phyloP scores from a whole-genome alignment of 2,888 invertebrate species.

The Drosophila demipolita region DNA sequence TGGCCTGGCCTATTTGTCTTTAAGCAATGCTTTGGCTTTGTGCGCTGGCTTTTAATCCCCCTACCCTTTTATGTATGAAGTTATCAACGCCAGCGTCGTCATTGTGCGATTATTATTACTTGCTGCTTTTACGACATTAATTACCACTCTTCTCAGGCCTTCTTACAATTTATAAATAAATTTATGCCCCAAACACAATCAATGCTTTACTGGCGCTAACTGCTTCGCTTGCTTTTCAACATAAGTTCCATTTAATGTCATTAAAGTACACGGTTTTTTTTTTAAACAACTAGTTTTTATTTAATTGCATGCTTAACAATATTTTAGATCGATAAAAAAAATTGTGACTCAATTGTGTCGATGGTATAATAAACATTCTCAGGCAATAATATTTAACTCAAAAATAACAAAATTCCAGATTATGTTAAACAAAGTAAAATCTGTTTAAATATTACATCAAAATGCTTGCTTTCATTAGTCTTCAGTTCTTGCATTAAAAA shows the following conservation, averaged over 20 bases:
- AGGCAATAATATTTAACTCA: background rate
- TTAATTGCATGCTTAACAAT: background rate
- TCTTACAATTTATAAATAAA: slow-evolving; percentile 42
- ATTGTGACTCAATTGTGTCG: background rate
- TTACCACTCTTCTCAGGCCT: slow-evolving; percentile 63
- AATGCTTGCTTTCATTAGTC: background rate
- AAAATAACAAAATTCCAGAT: background rate
- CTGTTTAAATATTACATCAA: background rate
- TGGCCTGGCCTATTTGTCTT: slow-evolving; percentile 78
- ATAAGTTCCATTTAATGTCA: background rate
- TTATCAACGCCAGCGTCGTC: slow-evolving; percentile 72
- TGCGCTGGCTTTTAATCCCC: slow-evolving; percentile 31
- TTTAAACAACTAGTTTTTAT: background rate
- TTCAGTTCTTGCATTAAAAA: background rate
- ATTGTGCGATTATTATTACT: slow-evolving; percentile 57
- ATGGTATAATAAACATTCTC: background rate
- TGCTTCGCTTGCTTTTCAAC: slow-evolving; percentile 4
- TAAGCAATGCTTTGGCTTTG: slow-evolving; percentile 33
- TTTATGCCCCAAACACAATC: slow-evolving; percentile 25
- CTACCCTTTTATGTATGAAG: slow-evolving; percentile 68
- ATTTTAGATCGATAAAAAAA: background rate
- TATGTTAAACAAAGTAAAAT: background rate
- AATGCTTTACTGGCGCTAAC: slow-evolving; percentile 37
- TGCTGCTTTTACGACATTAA: slow-evolving; percentile 70
- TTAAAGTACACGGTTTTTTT: background rate